phyloP scores from a whole-genome alignment of 1,140 invertebrate species.

The Linepithema humile region DNA sequence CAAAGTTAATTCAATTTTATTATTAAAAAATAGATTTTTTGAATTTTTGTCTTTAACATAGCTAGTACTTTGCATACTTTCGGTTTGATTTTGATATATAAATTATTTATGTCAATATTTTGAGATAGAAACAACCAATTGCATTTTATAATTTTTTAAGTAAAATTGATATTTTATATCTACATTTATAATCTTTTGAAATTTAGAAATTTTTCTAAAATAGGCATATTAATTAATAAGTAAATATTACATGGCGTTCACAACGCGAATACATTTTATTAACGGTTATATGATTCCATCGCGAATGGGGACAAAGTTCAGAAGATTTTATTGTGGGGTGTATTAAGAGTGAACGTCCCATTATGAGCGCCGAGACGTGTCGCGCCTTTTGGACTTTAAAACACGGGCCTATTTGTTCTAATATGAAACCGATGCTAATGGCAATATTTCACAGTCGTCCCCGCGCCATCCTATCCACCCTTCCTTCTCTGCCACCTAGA shows the following conservation, averaged over 20 bases:
- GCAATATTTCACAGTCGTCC: conserved; percentile 75
- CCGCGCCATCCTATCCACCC: conserved; percentile 41
- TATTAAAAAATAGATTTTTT: background rate
- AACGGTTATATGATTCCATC: conserved; percentile 18
- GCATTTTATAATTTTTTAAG: background rate
- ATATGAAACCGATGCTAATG: conserved; percentile 80
- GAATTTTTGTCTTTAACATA: background rate
- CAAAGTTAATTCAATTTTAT: background rate
- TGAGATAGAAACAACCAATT: background rate
- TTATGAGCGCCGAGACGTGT: conserved; percentile 55
- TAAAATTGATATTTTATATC: background rate
- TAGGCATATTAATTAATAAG: background rate
- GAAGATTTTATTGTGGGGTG: conserved; percentile 42
- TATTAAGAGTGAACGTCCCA: conserved; percentile 60
- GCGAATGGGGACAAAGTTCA: conserved; percentile 22
- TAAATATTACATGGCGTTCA: background rate
- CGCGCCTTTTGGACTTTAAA: conserved; percentile 66
- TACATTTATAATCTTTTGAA: background rate
- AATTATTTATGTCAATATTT: background rate
- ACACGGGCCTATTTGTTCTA: conserved; percentile 76
- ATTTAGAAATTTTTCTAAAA: background rate
- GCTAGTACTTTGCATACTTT: background rate
- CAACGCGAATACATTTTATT: conserved; percentile 27
- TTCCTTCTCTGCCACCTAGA: background rate
- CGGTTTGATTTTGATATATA: background rate